These are phyloP conservation scores for Psettodes erumei DNA, from an alignment of 2,113 vertebrate species.

Conservation along the genomic window DNA sequence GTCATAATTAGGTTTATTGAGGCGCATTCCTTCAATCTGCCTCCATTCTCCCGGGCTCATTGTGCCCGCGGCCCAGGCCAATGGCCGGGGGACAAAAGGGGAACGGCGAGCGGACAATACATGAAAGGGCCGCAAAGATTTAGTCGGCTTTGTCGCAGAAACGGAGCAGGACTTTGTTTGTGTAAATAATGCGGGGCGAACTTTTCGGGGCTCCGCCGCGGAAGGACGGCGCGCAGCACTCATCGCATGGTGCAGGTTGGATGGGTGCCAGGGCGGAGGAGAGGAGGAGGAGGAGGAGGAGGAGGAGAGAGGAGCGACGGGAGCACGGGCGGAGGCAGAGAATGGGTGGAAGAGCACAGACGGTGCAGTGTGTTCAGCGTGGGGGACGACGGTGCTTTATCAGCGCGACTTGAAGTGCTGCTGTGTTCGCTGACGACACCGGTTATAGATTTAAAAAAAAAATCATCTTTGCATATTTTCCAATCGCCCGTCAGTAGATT, in stretches of 20 bases:
- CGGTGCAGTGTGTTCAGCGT: background rate
- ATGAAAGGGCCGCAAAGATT: conserved; percentile 94
- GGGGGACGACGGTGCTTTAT: too few species aligned
- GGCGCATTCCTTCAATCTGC: conserved; percentile 99
- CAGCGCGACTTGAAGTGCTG: background rate
- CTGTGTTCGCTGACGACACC: background rate
- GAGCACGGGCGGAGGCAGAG: conserved; percentile 11
- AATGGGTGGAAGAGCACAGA: conserved; percentile 22
- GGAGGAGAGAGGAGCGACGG: conserved; percentile 4
- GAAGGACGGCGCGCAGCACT: conserved; percentile 65
- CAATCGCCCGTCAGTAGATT: background rate
- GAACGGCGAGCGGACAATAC: conserved; percentile 98
- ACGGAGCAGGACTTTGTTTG: conserved; percentile 98
- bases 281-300: conserved; percentile 70
- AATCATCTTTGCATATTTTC: too few species aligned
- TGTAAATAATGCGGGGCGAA: conserved; percentile 96
- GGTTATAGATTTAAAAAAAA: too few species aligned
- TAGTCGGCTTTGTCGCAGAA: conserved; percentile 98
- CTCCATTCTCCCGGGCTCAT: conserved; percentile 97
- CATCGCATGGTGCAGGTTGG: conserved; percentile 69
- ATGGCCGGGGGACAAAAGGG: conserved; percentile 98
- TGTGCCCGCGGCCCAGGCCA: conserved; percentile 93
- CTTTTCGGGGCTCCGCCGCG: conserved; percentile 87
- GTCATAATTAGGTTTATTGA: conserved; percentile 99
- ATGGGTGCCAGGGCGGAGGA: conserved; percentile 69